A percentile compares a stretch with the other conserved stretches of the same genome.
Conservation (phyloP, 1,140 invertebrate genomes). For the Papilio polytes region DNA sequence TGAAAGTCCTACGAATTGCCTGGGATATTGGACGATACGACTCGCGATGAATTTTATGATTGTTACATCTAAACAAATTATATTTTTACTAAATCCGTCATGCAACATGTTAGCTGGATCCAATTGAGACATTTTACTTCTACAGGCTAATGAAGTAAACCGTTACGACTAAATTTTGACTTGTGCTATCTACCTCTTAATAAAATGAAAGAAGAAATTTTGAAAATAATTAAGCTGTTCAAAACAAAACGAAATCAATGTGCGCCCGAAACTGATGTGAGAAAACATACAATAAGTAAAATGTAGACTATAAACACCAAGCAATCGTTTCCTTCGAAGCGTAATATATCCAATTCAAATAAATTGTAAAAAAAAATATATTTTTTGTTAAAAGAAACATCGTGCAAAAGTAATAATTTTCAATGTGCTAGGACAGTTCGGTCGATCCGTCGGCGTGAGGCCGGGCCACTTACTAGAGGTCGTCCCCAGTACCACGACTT, state of each 20-base stretch:
- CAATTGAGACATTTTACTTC: slow-evolving; percentile 63
- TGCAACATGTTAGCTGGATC: slow-evolving; percentile 66
- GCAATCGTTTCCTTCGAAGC: slow-evolving; percentile 74
- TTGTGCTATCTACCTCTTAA: slow-evolving; percentile 54
- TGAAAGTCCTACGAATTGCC: slow-evolving; percentile 17
- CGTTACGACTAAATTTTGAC: slow-evolving; percentile 51
- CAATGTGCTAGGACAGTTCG: slow-evolving; percentile 79
- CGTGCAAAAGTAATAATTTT: slow-evolving; percentile 80
- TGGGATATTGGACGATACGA: slow-evolving; percentile 23
- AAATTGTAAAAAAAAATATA: slow-evolving; percentile 52
- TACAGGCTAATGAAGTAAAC: slow-evolving; percentile 68
- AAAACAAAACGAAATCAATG: slow-evolving; percentile 70
- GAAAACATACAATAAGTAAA: slow-evolving; percentile 69
- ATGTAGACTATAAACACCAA: slow-evolving; percentile 73
- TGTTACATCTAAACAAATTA: slow-evolving; percentile 24
- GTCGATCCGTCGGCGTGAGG: slow-evolving; percentile 69
- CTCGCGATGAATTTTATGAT: slow-evolving; percentile 31
- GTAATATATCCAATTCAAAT: slow-evolving; percentile 70
- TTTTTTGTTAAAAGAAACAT: slow-evolving; percentile 59
- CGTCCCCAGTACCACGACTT: slow-evolving; percentile 98
- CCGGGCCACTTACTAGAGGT: slow-evolving; percentile 93
- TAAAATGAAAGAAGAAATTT: slow-evolving; percentile 44
- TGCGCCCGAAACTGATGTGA: slow-evolving; percentile 75
- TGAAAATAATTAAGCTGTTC: slow-evolving; percentile 56
- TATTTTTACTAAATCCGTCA: slow-evolving; percentile 56